phyloP scores from a whole-genome alignment of 2,888 invertebrate genomes.

The Drosophila monieri region DNA sequence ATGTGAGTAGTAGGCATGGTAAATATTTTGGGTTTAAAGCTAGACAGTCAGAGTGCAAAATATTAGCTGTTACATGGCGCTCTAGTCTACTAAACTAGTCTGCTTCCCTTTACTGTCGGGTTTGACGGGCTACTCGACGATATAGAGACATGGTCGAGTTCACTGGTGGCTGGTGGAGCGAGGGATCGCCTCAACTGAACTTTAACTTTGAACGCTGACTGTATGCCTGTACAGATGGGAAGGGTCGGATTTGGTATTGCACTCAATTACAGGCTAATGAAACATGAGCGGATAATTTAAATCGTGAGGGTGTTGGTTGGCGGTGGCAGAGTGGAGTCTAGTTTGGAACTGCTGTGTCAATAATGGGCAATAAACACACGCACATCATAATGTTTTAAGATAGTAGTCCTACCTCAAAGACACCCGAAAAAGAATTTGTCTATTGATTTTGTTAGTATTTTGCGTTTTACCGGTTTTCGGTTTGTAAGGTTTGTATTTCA shows the following conservation, averaged over 20 bases:
- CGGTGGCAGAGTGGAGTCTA: conserved; percentile 25
- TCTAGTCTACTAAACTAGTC: too few relatives aligned
- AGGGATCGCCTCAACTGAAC: conserved; percentile 5
- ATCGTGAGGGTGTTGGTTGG: conserved; percentile 38
- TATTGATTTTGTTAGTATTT: conserved; percentile 59
- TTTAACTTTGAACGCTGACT: conserved; percentile 41
- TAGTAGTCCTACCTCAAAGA: conserved; percentile 84
- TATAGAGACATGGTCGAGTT: neutral
- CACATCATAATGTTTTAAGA: conserved; percentile 39
- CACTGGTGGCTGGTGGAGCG: neutral
- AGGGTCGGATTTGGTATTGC: neutral
- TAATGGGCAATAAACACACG: conserved; percentile 39
- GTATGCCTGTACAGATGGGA: conserved; percentile 1
- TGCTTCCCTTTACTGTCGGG: too few relatives aligned
- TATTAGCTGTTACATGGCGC: neutral
- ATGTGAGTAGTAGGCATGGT: conserved; percentile 4
- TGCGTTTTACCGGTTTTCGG: conserved; percentile 29
- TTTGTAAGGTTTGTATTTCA: conserved; percentile 39
- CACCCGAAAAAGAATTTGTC: conserved; percentile 84
- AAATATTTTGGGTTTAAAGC: conserved; percentile 7
- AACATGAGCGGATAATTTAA: conserved; percentile 34
- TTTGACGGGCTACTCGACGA: conserved; percentile 7
- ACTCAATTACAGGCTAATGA: conserved; percentile 14
- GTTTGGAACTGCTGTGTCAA: conserved; percentile 26
- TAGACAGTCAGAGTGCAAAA: conserved; percentile 54